Conservation (phyloP, 2,888 invertebrate species). For the Notodonta ziczac region DNA sequence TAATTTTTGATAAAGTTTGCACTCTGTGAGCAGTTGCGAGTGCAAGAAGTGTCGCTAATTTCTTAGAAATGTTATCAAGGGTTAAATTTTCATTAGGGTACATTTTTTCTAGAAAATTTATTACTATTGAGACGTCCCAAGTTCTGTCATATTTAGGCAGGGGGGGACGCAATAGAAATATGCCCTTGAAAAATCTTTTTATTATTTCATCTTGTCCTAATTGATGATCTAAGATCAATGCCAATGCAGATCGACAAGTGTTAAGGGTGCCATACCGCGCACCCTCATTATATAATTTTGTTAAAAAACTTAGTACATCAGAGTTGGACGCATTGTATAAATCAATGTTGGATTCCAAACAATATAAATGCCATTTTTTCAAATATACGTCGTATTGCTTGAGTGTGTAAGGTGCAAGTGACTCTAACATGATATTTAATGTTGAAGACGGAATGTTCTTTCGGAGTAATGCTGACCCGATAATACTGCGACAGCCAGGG, state of each 20-base stretch:
- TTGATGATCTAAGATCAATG: not conserved
- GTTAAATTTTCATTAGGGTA: not conserved
- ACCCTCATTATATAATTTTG: not conserved
- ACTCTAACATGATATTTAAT: not conserved
- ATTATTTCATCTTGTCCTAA: not conserved
- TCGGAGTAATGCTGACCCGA: not conserved
- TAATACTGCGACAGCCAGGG: not conserved
- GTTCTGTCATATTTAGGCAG: not conserved
- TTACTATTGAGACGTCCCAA: not conserved
- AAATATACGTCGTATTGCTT: not conserved
- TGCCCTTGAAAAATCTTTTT: slow-evolving; percentile 4
- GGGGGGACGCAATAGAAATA: not conserved
- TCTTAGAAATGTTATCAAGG: not conserved
- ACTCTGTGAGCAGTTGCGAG: not conserved
- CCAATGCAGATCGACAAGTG: not conserved
- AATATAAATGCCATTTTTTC: not conserved
- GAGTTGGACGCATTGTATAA: not conserved
- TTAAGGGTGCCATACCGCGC: not conserved
- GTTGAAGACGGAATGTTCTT: not conserved
- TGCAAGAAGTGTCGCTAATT: not conserved
- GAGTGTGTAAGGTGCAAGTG: not conserved
- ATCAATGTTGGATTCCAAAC: not conserved
- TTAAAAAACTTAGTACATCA: not conserved
- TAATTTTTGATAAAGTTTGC: not conserved
- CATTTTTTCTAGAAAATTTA: not conserved